phyloP scores from a whole-genome alignment of 2,888 invertebrate genomes.

The Dicranocentrus wangi region DNA sequence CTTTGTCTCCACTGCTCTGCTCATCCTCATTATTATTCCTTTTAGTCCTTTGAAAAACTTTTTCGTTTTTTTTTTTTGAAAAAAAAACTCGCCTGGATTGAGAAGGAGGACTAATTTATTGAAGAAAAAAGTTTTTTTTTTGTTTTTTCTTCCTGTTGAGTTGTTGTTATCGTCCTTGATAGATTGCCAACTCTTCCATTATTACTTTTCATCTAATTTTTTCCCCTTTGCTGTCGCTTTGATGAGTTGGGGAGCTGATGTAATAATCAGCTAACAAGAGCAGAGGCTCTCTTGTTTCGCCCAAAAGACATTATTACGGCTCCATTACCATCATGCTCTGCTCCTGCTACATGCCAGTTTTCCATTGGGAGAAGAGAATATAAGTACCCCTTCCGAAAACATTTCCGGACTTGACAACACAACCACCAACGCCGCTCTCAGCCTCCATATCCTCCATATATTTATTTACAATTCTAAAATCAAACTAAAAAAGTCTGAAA shows the following conservation, averaged over 20 bases:
- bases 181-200: constrained; percentile 5
- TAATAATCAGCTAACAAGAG: not conserved
- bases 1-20: no score
- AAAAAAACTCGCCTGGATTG: not conserved
- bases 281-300: not conserved
- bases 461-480: no score
- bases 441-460: no score
- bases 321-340: no score
- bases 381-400: no score
- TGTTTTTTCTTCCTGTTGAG: not conserved
- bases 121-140: not conserved
- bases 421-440: no score
- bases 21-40: not conserved
- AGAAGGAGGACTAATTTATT: not conserved
- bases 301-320: not conserved
- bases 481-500: no score
- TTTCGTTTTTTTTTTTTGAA: not conserved
- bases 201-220: not conserved
- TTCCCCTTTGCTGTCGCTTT: not conserved
- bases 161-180: not conserved
- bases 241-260: not conserved
- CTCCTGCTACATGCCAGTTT: no score
- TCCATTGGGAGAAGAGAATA: no score
- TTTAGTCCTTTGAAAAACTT: not conserved
- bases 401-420: no score